Conservation (phyloP, 1,140 invertebrate species). For the Delia radicum region DNA sequence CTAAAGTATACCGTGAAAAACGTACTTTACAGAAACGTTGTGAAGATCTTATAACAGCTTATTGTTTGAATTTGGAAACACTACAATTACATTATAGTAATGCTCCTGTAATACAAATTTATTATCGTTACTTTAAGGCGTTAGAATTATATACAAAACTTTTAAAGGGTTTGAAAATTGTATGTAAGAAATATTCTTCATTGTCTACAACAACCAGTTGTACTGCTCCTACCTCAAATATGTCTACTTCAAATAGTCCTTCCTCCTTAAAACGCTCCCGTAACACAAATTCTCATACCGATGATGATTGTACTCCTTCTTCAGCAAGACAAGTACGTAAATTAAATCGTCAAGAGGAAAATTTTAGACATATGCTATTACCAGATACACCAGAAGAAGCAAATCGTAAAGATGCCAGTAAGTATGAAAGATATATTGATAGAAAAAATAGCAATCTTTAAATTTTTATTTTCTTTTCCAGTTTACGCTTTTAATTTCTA, state of each 20-base stretch:
- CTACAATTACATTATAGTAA: conserved; percentile 29
- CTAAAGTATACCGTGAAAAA: background rate
- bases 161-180: conserved; percentile 50
- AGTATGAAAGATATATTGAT: conserved; percentile 28
- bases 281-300: background rate
- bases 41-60: conserved; percentile 34
- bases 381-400: conserved; percentile 60
- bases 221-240: no score
- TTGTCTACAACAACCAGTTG: conserved; percentile 15
- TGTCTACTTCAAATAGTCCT: no score
- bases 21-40: conserved; percentile 31
- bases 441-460: background rate
- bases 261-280: conserved; percentile 31
- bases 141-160: conserved; percentile 50
- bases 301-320: background rate
- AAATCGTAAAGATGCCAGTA: conserved; percentile 60
- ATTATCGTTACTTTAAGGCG: conserved; percentile 39
- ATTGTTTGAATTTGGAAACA: conserved; percentile 37
- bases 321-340: conserved; percentile 32
- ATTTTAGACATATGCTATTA: conserved; percentile 57
- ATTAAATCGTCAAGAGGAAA: conserved; percentile 43
- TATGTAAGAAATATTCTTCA: conserved; percentile 32
- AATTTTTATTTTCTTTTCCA: conserved; percentile 30
- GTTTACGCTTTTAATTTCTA: conserved; percentile 64
- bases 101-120: conserved; percentile 29